A percentile compares a stretch with the other conserved stretches of the same genome.
phyloP scores from a whole-genome alignment of 1,140 invertebrate genomes.

The Hypsibius dujardini region DNA sequence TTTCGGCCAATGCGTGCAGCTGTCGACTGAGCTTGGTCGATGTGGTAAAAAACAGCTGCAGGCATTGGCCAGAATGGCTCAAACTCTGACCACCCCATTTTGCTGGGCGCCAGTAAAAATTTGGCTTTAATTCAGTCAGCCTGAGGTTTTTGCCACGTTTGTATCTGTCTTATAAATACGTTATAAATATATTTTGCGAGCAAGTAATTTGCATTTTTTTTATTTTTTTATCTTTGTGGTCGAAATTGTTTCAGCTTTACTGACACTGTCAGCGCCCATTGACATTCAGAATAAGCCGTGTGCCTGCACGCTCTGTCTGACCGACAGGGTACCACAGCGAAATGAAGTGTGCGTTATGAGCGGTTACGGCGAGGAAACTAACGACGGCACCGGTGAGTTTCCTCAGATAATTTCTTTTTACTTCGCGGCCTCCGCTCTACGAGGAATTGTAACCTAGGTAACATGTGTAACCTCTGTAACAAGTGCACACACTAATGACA shows the following conservation, averaged over 20 bases:
- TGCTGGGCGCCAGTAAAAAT: not conserved
- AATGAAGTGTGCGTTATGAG: constrained; percentile 4
- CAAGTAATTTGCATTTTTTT: too few species aligned
- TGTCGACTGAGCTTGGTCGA: not conserved
- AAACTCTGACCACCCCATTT: not conserved
- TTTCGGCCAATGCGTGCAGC: not conserved
- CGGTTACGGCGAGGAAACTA: not conserved
- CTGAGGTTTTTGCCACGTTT: not conserved
- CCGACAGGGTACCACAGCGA: not conserved
- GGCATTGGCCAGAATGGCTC: not conserved
- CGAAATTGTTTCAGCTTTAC: not conserved
- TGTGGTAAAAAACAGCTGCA: not conserved
- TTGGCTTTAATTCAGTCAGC: not conserved
- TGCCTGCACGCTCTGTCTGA: not conserved
- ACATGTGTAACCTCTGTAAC: not conserved
- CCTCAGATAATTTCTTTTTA: too few species aligned
- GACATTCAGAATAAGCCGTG: not conserved
- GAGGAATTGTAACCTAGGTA: not conserved
- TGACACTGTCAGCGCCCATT: not conserved
- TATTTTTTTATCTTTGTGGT: too few species aligned
- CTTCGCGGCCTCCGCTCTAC: too few species aligned
- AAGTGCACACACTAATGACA: too few species aligned
- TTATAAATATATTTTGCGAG: not conserved
- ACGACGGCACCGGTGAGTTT: not conserved
- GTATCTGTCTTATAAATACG: not conserved